Evolutionary conservation across 2,797 vertebrate species (phyloP).

Genomic region (Chelmon rostratus): DNA sequence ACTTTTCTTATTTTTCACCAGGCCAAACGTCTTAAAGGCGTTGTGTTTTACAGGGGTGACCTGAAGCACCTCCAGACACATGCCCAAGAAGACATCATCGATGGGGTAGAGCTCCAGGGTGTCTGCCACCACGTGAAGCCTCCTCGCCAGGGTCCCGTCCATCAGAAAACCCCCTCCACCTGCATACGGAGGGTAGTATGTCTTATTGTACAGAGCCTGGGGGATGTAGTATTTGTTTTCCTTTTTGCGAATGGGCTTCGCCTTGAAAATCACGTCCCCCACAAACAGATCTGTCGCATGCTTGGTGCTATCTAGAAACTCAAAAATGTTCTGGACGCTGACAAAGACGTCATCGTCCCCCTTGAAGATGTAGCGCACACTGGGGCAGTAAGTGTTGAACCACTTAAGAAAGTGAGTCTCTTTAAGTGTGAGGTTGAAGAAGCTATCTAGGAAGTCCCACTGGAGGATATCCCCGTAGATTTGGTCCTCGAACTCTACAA

Average conservation of each 20-base stretch:
- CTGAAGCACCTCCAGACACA: conserved; percentile 93
- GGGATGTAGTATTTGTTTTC: conserved; percentile 98
- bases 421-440: conserved; percentile 99
- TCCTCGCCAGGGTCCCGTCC: conserved; percentile 88
- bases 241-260: conserved; percentile 92
- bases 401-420: conserved; percentile 98
- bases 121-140: conserved; percentile 87
- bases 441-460: conserved; percentile 97
- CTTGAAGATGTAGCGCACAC: conserved; percentile 91
- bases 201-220: conserved; percentile 88
- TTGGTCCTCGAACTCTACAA: conserved; percentile 93
- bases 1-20: conserved; percentile 93
- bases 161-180: conserved; percentile 97
- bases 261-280: conserved; percentile 92
- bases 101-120: conserved; percentile 94
- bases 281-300: conserved; percentile 87
- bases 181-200: conserved; percentile 92
- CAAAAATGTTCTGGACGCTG: conserved; percentile 91
- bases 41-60: conserved; percentile 89
- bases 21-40: conserved; percentile 96
- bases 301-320: conserved; percentile 87
- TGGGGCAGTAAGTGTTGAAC: conserved; percentile 92
- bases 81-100: conserved; percentile 96
- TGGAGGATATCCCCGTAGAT: conserved; percentile 95
- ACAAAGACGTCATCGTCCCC: conserved; percentile 97